A percentile compares a stretch with the other conserved stretches of the same genome.
Evolutionary conservation across 2,113 vertebrate species (phyloP).

Genomic region (Gopherus evgoodei): DNA sequence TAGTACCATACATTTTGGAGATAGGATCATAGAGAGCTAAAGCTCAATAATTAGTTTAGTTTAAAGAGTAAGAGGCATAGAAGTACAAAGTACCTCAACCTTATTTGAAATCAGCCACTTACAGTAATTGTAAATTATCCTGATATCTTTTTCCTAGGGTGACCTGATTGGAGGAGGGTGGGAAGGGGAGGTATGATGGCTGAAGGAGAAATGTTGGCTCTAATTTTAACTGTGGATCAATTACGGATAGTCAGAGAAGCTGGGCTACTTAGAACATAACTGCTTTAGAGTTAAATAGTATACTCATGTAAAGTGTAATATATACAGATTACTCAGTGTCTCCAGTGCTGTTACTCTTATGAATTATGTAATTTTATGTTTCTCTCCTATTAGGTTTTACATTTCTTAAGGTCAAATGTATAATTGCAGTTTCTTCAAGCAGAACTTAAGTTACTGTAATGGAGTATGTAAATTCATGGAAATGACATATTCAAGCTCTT

Average conservation of each 20-base stretch:
- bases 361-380: conserved; percentile 1
- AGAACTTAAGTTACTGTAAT: background rate
- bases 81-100: background rate
- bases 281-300: background rate
- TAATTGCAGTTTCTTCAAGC: conserved; percentile 25
- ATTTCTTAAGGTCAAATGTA: conserved; percentile 34
- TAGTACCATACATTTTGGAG: background rate
- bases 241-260: background rate
- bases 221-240: background rate
- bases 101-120: background rate
- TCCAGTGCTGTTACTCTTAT: background rate
- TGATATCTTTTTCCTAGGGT: background rate
- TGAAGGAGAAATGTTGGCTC: background rate
- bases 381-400: background rate
- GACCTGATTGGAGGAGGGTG: background rate
- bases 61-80: background rate
- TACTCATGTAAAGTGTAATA: background rate
- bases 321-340: background rate
- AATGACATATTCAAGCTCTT: conserved; percentile 3
- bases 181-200: background rate
- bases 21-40: background rate
- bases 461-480: background rate
- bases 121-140: background rate
- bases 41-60: background rate
- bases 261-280: background rate